Conservation (phyloP, 35 echinoderm and acorn worm genomes). For the Ophioderma brevispina region DNA sequence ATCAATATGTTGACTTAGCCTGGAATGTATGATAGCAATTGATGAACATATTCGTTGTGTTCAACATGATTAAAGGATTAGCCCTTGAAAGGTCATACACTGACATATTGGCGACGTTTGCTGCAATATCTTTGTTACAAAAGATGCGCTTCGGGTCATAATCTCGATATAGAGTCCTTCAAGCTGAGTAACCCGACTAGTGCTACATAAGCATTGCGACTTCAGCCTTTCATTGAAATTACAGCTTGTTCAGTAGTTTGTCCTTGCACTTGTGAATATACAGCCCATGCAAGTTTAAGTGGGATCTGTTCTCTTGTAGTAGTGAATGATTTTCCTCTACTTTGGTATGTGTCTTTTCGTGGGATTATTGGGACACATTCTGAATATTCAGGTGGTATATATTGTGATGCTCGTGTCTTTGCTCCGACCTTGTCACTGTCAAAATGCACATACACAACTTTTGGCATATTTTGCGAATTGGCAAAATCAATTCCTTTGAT, state of each 20-base stretch:
- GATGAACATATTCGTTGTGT: background rate
- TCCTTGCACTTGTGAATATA: slow-evolving; percentile 48
- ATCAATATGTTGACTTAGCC: slow-evolving; percentile 14
- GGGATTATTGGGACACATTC: background rate
- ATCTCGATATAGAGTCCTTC: slow-evolving; percentile 20
- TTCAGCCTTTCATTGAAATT: background rate
- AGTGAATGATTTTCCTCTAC: background rate
- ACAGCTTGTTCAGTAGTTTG: slow-evolving; percentile 9
- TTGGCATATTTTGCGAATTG: slow-evolving; percentile 22
- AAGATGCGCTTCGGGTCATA: background rate
- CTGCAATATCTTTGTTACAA: background rate
- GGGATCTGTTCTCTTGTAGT: slow-evolving; percentile 37
- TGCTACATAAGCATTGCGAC: slow-evolving; percentile 34
- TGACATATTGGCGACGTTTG: background rate
- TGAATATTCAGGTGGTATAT: background rate
- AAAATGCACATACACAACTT: slow-evolving; percentile 54
- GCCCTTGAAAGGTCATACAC: background rate
- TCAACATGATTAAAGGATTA: background rate
- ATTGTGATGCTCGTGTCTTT: background rate
- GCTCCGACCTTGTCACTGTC: slow-evolving; percentile 44
- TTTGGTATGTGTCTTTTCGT: background rate
- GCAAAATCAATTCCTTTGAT: slow-evolving; percentile 20
- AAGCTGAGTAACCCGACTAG: slow-evolving; percentile 38
- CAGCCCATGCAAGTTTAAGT: slow-evolving; percentile 42
- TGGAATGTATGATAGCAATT: slow-evolving; percentile 28